These are phyloP conservation scores for Drosophila colorata DNA, from an alignment of 2,888 invertebrate species.

Conservation along the genomic window DNA sequence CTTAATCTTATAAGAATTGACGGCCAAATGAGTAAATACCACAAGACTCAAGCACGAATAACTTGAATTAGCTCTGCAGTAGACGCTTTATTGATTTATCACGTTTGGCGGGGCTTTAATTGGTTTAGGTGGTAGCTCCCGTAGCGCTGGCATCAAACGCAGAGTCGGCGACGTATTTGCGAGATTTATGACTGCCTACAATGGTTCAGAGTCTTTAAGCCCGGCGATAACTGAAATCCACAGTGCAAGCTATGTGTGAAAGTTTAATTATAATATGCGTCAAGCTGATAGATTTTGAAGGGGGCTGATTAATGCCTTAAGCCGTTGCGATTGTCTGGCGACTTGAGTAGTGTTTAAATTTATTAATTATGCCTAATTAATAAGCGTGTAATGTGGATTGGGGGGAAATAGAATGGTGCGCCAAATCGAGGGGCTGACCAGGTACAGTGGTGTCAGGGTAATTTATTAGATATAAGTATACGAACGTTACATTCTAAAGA, in stretches of 20 bases:
- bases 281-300: constrained; percentile 30
- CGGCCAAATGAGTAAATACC: constrained; percentile 16
- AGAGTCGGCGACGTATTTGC: constrained; percentile 39
- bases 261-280: constrained; percentile 50
- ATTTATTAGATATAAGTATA: not conserved
- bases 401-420: not conserved
- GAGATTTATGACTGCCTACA: constrained; percentile 61
- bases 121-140: constrained; percentile 46
- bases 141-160: constrained; percentile 48
- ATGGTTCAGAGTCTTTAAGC: constrained; percentile 21
- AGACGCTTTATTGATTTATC: constrained; percentile 76
- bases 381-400: constrained; percentile 30
- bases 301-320: constrained; percentile 60
- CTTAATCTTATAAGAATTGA: constrained; percentile 4
- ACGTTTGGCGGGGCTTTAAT: constrained; percentile 67
- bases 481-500: not conserved
- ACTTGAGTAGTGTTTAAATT: constrained; percentile 55
- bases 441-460: not conserved
- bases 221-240: constrained; percentile 18
- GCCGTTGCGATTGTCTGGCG: constrained; percentile 34
- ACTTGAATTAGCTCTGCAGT: constrained; percentile 25
- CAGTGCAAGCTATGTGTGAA: constrained; percentile 63
- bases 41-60: constrained; percentile 5
- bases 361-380: constrained; percentile 73
- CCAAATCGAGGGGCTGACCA: too few relatives aligned